phyloP scores from a whole-genome alignment of 2,888 invertebrate species.

The Eristalinus aeneus region DNA sequence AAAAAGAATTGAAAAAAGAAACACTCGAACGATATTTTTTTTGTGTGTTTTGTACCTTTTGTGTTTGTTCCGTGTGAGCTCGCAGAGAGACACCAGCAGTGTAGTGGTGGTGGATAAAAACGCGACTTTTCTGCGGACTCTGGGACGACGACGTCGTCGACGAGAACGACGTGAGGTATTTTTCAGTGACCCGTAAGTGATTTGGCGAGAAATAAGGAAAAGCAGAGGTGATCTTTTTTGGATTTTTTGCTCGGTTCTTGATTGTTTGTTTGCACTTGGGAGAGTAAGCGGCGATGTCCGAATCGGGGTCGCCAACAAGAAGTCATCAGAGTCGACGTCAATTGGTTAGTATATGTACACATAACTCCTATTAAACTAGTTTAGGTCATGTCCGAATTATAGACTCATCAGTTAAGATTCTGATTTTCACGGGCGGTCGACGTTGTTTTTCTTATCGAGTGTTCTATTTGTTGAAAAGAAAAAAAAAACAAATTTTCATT shows the following conservation, averaged over 20 bases:
- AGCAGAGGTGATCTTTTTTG: conserved; percentile 17
- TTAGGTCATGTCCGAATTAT: conserved; percentile 14
- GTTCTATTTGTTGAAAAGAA: neutral
- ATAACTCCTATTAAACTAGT: neutral
- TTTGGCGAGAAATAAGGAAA: conserved; percentile 53
- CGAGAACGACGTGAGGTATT: conserved; percentile 49
- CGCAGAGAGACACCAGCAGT: conserved; percentile 25
- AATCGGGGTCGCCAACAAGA: conserved; percentile 78
- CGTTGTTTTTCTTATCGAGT: neutral
- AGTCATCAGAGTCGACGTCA: conserved; percentile 77
- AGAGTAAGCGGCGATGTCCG: conserved; percentile 77
- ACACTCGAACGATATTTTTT: conserved; percentile 38
- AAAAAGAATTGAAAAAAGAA: conserved; percentile 27
- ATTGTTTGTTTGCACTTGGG: conserved; percentile 26
- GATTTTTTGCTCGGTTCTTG: neutral
- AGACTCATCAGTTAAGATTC: neutral
- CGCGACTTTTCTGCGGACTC: conserved; percentile 48
- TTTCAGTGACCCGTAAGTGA: conserved; percentile 50
- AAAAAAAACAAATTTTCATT: neutral
- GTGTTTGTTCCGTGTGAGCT: conserved; percentile 61
- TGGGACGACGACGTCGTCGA: conserved; percentile 25
- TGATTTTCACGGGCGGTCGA: neutral
- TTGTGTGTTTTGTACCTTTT: conserved; percentile 58
- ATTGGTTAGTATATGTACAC: conserved; percentile 77
- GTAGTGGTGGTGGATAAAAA: conserved; percentile 59